Evolutionary conservation across 2,888 invertebrate genomes (phyloP), one percentile per base, ranked within the genome.

Genomic region (Andrena bicolor): DNA sequence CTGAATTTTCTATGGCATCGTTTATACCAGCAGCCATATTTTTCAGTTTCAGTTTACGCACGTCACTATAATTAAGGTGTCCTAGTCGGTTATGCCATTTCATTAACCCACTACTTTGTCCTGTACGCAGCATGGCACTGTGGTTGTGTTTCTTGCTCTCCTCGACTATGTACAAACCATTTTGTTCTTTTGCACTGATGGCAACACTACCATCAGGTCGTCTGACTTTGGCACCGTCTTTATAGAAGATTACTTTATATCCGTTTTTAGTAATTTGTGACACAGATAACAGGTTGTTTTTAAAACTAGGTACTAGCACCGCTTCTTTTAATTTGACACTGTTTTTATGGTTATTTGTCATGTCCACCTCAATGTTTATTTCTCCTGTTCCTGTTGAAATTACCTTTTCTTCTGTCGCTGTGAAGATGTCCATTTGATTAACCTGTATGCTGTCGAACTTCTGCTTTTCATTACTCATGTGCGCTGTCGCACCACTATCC

Each of bases 181-280:
- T 20, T 0, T n/a, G 0, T 79, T 75, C 66, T 35, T 30, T 73
- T 5, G 78, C 82, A 30, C 23, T 51, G 16, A 82, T 75, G 7
- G 63, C 75, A 4, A 75, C 49, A 1, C 60, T 51, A 1, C 84
- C 84, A 48, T 82, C 82, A 10, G 23, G 30, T 26, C 84, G 84
- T 35, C 32, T 65, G 53, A 89, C 75, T 53, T 48, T 60, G 2
- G 83, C 87, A 74, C 65, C 81, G 41, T 74, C 73, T 75, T 49
- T 61, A 2, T 61, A 51, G 61, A 88, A 89, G n/a, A 41, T 80
- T 26, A 89, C 84, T 72, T 79, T 76, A 13, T 80, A 86, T n/a
- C 81, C 80, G 61, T 85, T 83, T 63, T 87, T 76, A 23, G 84
- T 85, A 51, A 89, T 88, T 51, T 75, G 79, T 61, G 30, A 30